Percentiles rank a stretch among this genome's conserved stretches.
phyloP scores from a whole-genome alignment of 92 coral and sea anemone genomes.

The Zoanthus sansibaricus region DNA sequence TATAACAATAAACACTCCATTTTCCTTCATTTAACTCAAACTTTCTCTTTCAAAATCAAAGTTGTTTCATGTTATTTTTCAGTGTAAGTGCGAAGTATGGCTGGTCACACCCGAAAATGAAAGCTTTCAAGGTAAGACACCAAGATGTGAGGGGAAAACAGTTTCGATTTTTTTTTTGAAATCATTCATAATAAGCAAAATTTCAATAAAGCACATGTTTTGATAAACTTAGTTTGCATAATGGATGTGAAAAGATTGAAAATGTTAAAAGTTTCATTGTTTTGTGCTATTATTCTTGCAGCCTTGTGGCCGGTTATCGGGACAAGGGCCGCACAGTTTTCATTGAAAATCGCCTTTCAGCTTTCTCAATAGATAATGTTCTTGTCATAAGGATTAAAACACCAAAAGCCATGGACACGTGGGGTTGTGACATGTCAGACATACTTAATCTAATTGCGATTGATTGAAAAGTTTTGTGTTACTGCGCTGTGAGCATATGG shows the following conservation, averaged over 20 bases:
- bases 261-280: slow-evolving; percentile 74
- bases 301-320: slow-evolving; percentile 61
- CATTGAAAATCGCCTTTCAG: slow-evolving; percentile 68
- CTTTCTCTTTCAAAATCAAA: neutral
- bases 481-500: slow-evolving; percentile 63
- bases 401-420: slow-evolving; percentile 64
- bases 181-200: slow-evolving; percentile 65
- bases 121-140: neutral
- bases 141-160: neutral
- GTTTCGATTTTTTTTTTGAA: slow-evolving; percentile 15
- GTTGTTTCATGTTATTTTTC: neutral
- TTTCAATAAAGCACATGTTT: slow-evolving; percentile 85
- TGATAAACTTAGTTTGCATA: slow-evolving; percentile 87
- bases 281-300: slow-evolving; percentile 63
- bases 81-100: neutral
- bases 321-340: slow-evolving; percentile 68
- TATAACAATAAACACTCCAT: slow-evolving; percentile 82
- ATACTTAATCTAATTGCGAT: slow-evolving; percentile 71
- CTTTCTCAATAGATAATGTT: slow-evolving; percentile 63
- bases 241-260: slow-evolving; percentile 79
- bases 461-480: slow-evolving; percentile 68
- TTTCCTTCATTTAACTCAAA: slow-evolving; percentile 16
- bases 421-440: slow-evolving; percentile 74
- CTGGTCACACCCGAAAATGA: slow-evolving; percentile 10
- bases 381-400: slow-evolving; percentile 63